phyloP scores from a whole-genome alignment of 2,888 invertebrate species.

The Agonopterix subpropinquella region DNA sequence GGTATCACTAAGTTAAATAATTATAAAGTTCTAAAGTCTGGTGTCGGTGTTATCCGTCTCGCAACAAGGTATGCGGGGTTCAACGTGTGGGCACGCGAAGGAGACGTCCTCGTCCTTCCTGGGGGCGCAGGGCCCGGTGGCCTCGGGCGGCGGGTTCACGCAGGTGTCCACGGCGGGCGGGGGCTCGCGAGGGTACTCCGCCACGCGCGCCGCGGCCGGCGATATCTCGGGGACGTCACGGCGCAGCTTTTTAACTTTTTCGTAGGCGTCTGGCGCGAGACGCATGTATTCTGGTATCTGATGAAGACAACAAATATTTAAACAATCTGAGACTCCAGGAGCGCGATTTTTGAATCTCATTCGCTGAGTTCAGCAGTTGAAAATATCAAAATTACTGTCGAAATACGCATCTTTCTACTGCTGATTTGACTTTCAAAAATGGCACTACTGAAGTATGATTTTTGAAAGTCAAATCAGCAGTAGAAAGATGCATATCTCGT shows the following conservation, averaged over 20 bases:
- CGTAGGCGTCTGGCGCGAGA: conserved; percentile 49
- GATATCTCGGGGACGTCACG: conserved; percentile 52
- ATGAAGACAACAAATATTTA: background rate
- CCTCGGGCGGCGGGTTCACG: conserved; percentile 29
- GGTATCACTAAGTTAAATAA: no score
- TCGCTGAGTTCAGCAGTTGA: no score
- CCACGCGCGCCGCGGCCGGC: conserved; percentile 45
- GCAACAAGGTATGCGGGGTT: conserved; percentile 48
- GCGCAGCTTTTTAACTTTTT: conserved; percentile 47
- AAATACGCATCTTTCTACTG: no score
- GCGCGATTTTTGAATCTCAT: no score
- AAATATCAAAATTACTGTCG: no score
- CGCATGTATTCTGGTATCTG: conserved; percentile 61
- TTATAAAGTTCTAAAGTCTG: background rate
- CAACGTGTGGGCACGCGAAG: conserved; percentile 51
- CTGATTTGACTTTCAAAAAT: no score
- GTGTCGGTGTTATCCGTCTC: conserved; percentile 27
- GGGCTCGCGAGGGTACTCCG: conserved; percentile 32
- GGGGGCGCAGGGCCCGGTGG: conserved; percentile 34
- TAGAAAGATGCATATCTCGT: no score
- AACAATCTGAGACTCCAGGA: no score
- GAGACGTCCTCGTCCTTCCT: conserved; percentile 52
- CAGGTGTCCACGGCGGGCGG: conserved; percentile 35
- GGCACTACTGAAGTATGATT: no score
- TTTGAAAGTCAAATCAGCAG: no score